Conservation (phyloP, 1,140 invertebrate species). For the Cardiocondyla obscurior region DNA sequence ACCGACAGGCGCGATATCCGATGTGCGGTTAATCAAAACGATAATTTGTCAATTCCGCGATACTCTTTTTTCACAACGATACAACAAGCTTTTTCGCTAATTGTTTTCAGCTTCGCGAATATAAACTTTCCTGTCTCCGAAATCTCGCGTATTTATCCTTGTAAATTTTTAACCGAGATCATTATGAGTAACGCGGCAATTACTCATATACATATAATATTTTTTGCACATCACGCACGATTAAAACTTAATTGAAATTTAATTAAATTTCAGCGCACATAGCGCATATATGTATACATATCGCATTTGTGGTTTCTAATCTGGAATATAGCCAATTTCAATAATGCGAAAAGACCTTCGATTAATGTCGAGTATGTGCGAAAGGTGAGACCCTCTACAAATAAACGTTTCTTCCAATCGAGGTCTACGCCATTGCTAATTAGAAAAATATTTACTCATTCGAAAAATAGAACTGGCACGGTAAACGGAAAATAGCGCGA, state of each 20-base stretch:
- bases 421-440: background rate
- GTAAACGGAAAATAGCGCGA: background rate
- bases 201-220: background rate
- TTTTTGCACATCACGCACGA: background rate
- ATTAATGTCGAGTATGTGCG: constrained; percentile 4
- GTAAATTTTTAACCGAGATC: background rate
- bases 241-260: background rate
- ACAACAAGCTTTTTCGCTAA: background rate
- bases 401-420: background rate
- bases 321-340: constrained; percentile 11
- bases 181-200: too few relatives aligned
- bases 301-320: background rate
- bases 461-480: background rate
- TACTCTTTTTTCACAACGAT: background rate
- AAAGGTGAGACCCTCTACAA: constrained; percentile 2
- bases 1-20: background rate
- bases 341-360: constrained; percentile 2
- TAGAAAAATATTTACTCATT: constrained; percentile 29
- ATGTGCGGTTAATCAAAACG: background rate
- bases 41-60: background rate
- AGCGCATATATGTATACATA: background rate
- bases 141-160: background rate
- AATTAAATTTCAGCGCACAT: background rate
- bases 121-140: background rate
- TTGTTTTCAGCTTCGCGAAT: background rate